Evolutionary conservation across 2,113 vertebrate genomes (phyloP).

Genomic region (Blennius ocellaris): DNA sequence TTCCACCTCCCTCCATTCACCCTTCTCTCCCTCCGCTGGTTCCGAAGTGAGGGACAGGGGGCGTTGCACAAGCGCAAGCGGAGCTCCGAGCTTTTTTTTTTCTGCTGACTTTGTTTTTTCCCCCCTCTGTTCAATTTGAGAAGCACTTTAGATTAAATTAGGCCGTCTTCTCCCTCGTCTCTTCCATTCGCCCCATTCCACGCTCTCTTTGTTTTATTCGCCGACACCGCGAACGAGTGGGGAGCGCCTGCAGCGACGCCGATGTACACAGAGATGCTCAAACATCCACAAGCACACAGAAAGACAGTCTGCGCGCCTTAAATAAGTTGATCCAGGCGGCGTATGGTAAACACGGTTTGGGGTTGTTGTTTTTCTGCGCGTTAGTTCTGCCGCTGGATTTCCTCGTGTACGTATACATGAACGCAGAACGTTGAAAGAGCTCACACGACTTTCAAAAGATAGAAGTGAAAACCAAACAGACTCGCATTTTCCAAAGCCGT

Average conservation of each 20-base stretch:
- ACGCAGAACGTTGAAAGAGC: not conserved
- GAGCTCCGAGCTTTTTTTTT: constrained; percentile 65
- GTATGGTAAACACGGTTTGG: no score
- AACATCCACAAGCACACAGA: constrained; percentile 7
- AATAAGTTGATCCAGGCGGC: not conserved
- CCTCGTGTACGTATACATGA: not conserved
- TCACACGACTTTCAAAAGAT: not conserved
- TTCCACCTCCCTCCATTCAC: not conserved
- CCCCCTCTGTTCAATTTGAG: constrained; percentile 65
- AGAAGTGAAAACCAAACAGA: not conserved
- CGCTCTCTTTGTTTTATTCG: constrained; percentile 20
- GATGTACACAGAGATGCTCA: constrained; percentile 1
- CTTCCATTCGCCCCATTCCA: not conserved
- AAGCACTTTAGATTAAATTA: constrained; percentile 75
- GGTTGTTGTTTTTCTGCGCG: no score
- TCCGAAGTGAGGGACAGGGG: not conserved
- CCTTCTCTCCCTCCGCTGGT: constrained; percentile 43
- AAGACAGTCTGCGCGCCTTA: not conserved
- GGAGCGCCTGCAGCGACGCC: constrained; percentile 19
- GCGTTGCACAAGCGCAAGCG: constrained; percentile 64
- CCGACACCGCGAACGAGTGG: constrained; percentile 31
- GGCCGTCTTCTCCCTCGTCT: constrained; percentile 50
- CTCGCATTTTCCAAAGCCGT: not conserved
- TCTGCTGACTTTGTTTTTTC: constrained; percentile 74
- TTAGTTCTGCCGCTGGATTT: no score